Evolutionary conservation across 2,113 vertebrate genomes (phyloP), one percentile per base, ranked within the genome.

Genomic region (Laticauda colubrina): DNA sequence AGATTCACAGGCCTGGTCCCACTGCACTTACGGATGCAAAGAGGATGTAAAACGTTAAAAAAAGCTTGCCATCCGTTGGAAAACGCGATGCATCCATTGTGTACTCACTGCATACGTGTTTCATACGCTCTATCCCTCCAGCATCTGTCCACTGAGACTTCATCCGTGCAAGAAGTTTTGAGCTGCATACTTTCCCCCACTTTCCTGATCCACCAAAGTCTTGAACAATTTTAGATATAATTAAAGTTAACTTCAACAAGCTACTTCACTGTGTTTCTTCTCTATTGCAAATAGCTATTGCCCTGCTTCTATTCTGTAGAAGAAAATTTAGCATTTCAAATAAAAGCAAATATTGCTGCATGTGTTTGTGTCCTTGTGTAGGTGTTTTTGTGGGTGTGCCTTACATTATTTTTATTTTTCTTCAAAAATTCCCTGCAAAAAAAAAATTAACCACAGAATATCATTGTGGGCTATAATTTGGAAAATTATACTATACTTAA

Each of bases 401-500:
- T 53, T 29, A 85, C 34, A 91, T 57, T 81, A 59, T 59, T 23
- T 54, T 61, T 34, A 43, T 69, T 34, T 89, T n/a, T 85, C 51
- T 48, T 86, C 53, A 86, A 85, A 90, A 23, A 87, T 56, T 56
- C 51, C 43, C 57, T 90, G 53, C 56, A 51, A 86, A 89, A 81
- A 81, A 34, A 75, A 39, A 55, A 57, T 75, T 92, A 92, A 90
- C 69, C 53, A 24, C 45, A 81, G 23, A 69, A 87, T 59, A 61
- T 90, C 51, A 14, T 81, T 81, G 54, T 53, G 81, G 39, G 39
- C 86, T 87, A 75, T 94, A 88, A 92, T 90, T 92, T 90, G 39
- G 91, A 56, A 94, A 94, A 94, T 87, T 92, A 53, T 85, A 89
- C 56, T 20, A 57, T 87, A 26, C 21, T 75, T 90, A 54, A 24